These are phyloP conservation scores for Hetaerina titia DNA, from an alignment of 2,888 invertebrate species.

Conservation along the genomic window DNA sequence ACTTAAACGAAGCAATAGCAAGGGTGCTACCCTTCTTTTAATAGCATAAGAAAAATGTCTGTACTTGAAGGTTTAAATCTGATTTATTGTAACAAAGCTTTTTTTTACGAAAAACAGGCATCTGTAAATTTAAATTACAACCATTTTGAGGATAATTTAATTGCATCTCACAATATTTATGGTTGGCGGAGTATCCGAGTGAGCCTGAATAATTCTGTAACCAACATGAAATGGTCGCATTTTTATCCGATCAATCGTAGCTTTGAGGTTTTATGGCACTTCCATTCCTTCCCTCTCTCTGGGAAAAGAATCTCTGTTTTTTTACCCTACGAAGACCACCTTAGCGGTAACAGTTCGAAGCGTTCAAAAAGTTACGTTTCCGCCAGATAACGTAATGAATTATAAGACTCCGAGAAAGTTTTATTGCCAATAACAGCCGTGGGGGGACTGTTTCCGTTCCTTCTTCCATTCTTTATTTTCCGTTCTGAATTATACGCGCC, in stretches of 20 bases:
- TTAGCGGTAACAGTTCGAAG: constrained; percentile 42
- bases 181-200: not conserved
- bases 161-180: not conserved
- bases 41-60: not conserved
- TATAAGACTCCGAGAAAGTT: constrained; percentile 66
- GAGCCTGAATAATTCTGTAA: constrained; percentile 9
- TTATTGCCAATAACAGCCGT: constrained; percentile 63
- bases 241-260: constrained; percentile 56
- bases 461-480: constrained; percentile 30
- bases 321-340: constrained; percentile 16
- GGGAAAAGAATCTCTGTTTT: constrained; percentile 50
- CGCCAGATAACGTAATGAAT: constrained; percentile 63
- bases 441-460: constrained; percentile 48
- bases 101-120: constrained; percentile 5
- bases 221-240: not conserved
- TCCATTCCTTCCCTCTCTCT: not conserved
- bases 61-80: not conserved
- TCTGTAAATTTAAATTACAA: constrained; percentile 10
- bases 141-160: constrained; percentile 3
- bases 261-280: constrained; percentile 46
- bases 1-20: not conserved
- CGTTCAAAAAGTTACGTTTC: constrained; percentile 49
- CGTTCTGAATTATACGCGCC: constrained; percentile 63
- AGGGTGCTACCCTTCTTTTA: not conserved
- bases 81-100: not conserved